Evolutionary conservation across 2,888 invertebrate species (phyloP), one percentile per base, ranked within the genome.

Genomic region (Conops quadrifasciatus): DNA sequence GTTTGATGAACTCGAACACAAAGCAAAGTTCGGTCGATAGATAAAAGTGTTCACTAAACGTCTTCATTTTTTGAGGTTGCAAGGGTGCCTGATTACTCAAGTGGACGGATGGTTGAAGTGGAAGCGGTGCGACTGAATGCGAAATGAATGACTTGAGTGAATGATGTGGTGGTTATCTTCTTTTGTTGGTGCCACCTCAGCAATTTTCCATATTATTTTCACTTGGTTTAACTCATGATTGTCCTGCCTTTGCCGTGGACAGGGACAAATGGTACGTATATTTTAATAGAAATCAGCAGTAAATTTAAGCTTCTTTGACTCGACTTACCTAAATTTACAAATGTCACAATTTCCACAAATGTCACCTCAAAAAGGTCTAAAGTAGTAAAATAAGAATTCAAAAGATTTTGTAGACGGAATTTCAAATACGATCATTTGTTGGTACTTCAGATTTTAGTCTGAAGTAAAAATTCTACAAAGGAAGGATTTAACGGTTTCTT

Each of bases 151-250:
- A 26, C 16, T n/a, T 24, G 26, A 21, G 19, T 15, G 64, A 24
- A 24, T 47, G n/a, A 28, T n/a, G 16, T 28, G 64, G 49, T 2
- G 5, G 47, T 26, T 47, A 13, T 28, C 9, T 19, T 49, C n/a
- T 9, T 36, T n/a, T 51, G 64, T 36, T 24, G 15, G 7, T 28
- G 16, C 28, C 43, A 15, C 13, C 45, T 45, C 63, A 63, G 47
- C 45, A 26, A 24, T 15, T 43, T 53, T 30, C 21, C 9, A 11
- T 53, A 56, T 56, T 66, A 66, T 43, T 56, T 66, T 24, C 66
- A 53, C 47, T 56, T 56, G 5, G 56, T 24, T 56, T 53, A 66
- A 56, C 30, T 66, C 53, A 66, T 30, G 56, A 56, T 56, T 66
- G 53, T 66, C 43, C 36, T 24, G 24, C 3, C 15, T 26, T 26